Base-by-base conservation (phyloP, 2,888 invertebrate genomes). In the Anticlea derivata region DNA sequence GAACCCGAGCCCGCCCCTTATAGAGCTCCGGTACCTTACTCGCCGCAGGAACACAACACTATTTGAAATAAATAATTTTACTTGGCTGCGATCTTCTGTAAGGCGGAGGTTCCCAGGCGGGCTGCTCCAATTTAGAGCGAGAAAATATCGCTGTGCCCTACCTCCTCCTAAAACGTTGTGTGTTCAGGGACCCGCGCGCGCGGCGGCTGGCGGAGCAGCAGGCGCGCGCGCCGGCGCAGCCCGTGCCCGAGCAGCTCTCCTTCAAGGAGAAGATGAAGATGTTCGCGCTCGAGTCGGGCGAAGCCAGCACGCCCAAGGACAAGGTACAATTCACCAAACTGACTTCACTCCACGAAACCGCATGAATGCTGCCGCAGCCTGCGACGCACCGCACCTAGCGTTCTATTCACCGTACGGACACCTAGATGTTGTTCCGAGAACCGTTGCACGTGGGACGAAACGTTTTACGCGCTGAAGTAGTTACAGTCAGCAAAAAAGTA, bases 241-340 rank as follows among this genome's bases (percentile, higher is more conserved):
- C 95, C 46, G 93, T 96, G 57, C 97, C 97, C 1, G 98, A 99
- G 79, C 97, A 98, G 72, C 92, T 99, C 55, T 97, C 97, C 50
- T 99, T 99, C 89, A 96, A 98, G 81, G 99, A 99, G 85, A 99
- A 99, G 89, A 99, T 99, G 98, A 98, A 98, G 89, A 97, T 99
- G 96, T 99, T 99, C 91, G 99, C 99, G 31, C 94, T 96, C 88
- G 98, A 99, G 91, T 96, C 98, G 7, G 99, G 99, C 30, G 98
- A 98, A 78, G 94, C 95, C 69, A 94, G 95, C 74, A 97, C 98
- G 55, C 98, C 98, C 61, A 96, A 96, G 87, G 97, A 98, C 82
- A 98, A 98, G 92, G 89, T 88, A 58, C 49, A 31, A 17, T 52
- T 51, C 48, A 24, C 46, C 48, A 60, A 46, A 38, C 43, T 33